These are phyloP conservation scores for Tachysurus vachellii DNA, from an alignment of 2,113 vertebrate genomes.

Conservation along the genomic window DNA sequence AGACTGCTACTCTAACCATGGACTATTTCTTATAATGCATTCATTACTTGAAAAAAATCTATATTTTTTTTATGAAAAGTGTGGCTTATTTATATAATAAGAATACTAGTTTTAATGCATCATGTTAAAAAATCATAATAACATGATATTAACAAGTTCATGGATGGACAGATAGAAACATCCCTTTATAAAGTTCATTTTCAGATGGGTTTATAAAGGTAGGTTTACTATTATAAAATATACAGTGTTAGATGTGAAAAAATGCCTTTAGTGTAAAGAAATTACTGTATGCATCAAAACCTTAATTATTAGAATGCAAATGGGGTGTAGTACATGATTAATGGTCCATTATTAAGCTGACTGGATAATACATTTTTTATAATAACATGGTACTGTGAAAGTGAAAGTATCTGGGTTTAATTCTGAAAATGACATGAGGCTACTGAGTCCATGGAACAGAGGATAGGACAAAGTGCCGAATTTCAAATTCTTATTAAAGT, in stretches of 20 bases:
- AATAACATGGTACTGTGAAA: neutral
- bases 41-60: too few relatives aligned
- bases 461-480: neutral
- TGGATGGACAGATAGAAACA: too few relatives aligned
- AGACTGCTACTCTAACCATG: neutral
- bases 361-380: neutral
- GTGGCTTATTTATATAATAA: neutral
- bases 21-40: neutral
- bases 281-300: neutral
- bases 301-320: neutral
- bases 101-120: neutral
- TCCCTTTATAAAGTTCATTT: neutral
- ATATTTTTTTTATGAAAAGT: neutral
- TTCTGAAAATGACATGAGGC: conserved; percentile 2
- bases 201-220: neutral
- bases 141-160: neutral
- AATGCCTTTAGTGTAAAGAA: neutral
- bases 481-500: neutral
- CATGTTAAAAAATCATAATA: neutral
- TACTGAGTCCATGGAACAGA: conserved; percentile 16
- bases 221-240: too few relatives aligned
- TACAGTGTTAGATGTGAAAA: neutral
- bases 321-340: neutral
- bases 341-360: neutral
- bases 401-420: neutral